Evolutionary conservation across 2,113 vertebrate species (phyloP).

Genomic region (Saccopteryx leptura): DNA sequence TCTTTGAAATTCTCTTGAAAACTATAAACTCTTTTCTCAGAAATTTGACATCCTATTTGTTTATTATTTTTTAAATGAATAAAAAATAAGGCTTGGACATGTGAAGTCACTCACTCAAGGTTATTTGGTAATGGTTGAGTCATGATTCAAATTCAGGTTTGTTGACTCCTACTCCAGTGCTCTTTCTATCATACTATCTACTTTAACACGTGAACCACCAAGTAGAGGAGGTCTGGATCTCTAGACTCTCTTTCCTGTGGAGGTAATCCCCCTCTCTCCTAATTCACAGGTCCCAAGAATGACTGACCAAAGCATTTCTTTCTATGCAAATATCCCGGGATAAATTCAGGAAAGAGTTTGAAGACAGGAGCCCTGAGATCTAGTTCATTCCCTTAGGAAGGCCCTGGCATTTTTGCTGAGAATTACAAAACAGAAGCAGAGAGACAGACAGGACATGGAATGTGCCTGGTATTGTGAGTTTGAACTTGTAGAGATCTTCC

Average conservation of each 20-base stretch:
- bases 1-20: constrained; percentile 41
- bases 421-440: not conserved
- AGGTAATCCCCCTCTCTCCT: not conserved
- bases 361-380: not conserved
- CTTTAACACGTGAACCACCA: not conserved
- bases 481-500: not conserved
- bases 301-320: not conserved
- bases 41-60: not conserved
- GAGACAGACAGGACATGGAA: not conserved
- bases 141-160: not conserved
- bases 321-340: not conserved
- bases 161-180: not conserved
- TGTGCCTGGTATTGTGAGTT: not conserved
- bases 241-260: not conserved
- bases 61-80: not conserved
- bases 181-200: not conserved
- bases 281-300: not conserved
- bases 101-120: not conserved
- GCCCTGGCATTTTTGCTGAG: not conserved
- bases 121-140: not conserved
- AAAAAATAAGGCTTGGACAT: not conserved
- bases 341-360: not conserved
- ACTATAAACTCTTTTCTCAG: not conserved
- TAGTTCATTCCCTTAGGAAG: not conserved
- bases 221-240: not conserved